A percentile compares a stretch with the other conserved stretches of the same genome.
phyloP scores from a whole-genome alignment of 2,797 vertebrate species.

The Nannoperca obscura region DNA sequence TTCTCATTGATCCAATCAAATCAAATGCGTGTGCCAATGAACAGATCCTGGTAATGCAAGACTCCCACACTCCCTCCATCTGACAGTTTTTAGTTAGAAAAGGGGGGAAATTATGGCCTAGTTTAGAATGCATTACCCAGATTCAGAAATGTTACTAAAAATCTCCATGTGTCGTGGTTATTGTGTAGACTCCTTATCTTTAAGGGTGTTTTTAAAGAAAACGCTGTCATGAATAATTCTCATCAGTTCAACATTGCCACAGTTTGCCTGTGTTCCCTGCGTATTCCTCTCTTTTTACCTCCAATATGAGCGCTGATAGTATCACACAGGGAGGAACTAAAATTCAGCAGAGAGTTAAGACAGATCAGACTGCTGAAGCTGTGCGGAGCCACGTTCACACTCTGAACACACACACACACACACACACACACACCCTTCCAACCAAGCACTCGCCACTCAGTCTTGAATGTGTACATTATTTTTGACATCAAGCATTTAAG shows the following conservation, averaged over 20 bases:
- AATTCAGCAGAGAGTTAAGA: conserved; percentile 45
- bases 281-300: background rate
- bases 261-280: background rate
- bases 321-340: conserved; percentile 12
- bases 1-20: background rate
- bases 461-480: conserved; percentile 57
- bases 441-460: conserved; percentile 19
- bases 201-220: background rate
- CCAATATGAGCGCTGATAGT: background rate
- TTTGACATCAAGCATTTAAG: conserved; percentile 65
- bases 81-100: background rate
- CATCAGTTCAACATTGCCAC: background rate
- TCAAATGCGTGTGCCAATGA: background rate
- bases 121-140: background rate
- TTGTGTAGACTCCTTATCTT: background rate
- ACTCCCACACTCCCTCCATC: background rate
- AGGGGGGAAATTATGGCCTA: background rate
- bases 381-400: background rate
- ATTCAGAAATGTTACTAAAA: conserved; percentile 3
- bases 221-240: background rate
- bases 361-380: conserved; percentile 6
- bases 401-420: conserved; percentile 5
- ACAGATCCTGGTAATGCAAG: background rate
- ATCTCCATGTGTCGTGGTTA: background rate
- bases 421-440: conserved; percentile 32